phyloP scores from a whole-genome alignment of 2,888 invertebrate genomes.

The Octodonta nipae region DNA sequence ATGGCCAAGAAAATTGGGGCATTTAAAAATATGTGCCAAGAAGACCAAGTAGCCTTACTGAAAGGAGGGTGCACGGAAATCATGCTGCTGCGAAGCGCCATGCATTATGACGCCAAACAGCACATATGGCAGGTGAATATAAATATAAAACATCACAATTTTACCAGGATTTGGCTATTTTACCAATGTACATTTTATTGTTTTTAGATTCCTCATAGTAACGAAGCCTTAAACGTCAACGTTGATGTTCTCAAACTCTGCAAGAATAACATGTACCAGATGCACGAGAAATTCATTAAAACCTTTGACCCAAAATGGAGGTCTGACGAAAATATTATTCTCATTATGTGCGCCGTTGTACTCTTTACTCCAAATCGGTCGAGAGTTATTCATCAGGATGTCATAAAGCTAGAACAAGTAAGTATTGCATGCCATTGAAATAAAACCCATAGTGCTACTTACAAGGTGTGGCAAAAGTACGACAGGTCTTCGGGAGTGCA shows the following conservation, averaged over 20 bases:
- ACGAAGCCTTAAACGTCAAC: slow-evolving; percentile 64
- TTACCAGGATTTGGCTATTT: too few species aligned
- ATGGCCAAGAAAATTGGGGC: slow-evolving; percentile 76
- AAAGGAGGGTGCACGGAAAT: slow-evolving; percentile 94
- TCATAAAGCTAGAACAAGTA: slow-evolving; percentile 75
- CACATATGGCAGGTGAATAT: slow-evolving; percentile 73
- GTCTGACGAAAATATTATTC: slow-evolving; percentile 76
- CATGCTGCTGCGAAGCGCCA: slow-evolving; percentile 85
- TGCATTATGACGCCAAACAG: slow-evolving; percentile 78
- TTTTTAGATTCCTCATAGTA: slow-evolving; percentile 62
- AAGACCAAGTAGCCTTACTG: slow-evolving; percentile 75
- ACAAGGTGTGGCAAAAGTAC: too few species aligned
- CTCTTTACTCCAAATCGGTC: slow-evolving; percentile 76
- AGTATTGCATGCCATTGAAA: too few species aligned
- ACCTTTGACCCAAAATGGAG: slow-evolving; percentile 78
- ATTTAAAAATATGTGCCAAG: slow-evolving; percentile 87
- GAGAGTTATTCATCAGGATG: slow-evolving; percentile 69
- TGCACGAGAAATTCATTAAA: slow-evolving; percentile 71
- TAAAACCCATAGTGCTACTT: too few species aligned
- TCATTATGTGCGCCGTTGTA: slow-evolving; percentile 80
- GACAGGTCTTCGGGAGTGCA: too few species aligned
- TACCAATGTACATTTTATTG: too few species aligned
- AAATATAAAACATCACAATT: too few species aligned
- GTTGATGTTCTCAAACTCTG: slow-evolving; percentile 83
- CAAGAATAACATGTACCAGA: slow-evolving; percentile 76